phyloP scores from a whole-genome alignment of 2,888 invertebrate genomes.

The Nyleta sp. region DNA sequence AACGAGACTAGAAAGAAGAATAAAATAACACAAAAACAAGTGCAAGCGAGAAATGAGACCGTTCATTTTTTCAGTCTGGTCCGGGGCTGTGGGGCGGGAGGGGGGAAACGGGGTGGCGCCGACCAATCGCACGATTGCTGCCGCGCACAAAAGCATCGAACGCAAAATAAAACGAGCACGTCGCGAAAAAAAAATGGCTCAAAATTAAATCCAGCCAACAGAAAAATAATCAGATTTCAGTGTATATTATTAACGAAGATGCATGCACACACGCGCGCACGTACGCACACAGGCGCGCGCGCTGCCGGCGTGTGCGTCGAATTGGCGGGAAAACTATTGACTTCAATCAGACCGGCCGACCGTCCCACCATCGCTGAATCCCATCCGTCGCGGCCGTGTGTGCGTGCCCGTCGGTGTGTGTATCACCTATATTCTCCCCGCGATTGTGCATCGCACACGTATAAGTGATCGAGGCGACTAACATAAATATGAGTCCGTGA shows the following conservation, averaged over 20 bases:
- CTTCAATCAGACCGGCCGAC: slow-evolving; percentile 74
- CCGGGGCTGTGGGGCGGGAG: slow-evolving; percentile 15
- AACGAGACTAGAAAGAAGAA: slow-evolving; percentile 63
- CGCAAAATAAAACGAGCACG: slow-evolving; percentile 69
- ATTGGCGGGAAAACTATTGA: slow-evolving; percentile 76
- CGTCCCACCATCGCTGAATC: slow-evolving; percentile 55
- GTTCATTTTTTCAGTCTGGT: slow-evolving; percentile 61
- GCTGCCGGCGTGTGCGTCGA: slow-evolving; percentile 48
- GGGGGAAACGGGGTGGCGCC: slow-evolving; percentile 52
- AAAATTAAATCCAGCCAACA: slow-evolving; percentile 79
- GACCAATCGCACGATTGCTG: slow-evolving; percentile 73
- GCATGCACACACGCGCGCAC: slow-evolving; percentile 61
- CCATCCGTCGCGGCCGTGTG: slow-evolving; percentile 38
- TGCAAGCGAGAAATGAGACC: slow-evolving; percentile 62
- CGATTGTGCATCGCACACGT: slow-evolving; percentile 2
- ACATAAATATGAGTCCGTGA: slow-evolving; percentile 53
- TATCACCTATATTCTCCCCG: slow-evolving; percentile 46
- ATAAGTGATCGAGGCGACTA: slow-evolving; percentile 28
- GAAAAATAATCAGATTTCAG: slow-evolving; percentile 81
- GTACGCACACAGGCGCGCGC: slow-evolving; percentile 15
- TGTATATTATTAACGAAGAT: slow-evolving; percentile 80
- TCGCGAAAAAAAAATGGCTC: slow-evolving; percentile 72
- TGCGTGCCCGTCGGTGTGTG: slow-evolving; percentile 38
- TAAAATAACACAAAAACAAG: slow-evolving; percentile 61
- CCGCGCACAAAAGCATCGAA: slow-evolving; percentile 75